These are phyloP conservation scores for Brassicogethes aeneus DNA, from an alignment of 2,888 invertebrate genomes.

Conservation along the genomic window DNA sequence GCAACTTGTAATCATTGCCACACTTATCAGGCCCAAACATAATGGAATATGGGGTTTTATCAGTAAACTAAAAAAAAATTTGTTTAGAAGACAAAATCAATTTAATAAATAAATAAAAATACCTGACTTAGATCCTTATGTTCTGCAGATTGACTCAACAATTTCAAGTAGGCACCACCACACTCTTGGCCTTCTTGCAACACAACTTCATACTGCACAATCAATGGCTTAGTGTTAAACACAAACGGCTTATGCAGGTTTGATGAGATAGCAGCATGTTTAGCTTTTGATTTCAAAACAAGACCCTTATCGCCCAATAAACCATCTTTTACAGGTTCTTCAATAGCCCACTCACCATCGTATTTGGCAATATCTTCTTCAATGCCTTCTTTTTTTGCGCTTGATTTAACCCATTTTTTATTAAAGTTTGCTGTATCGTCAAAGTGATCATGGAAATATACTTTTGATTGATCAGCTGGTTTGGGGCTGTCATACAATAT, in stretches of 20 bases:
- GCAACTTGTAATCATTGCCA: constrained; percentile 89
- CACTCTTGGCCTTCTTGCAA: constrained; percentile 97
- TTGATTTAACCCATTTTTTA: constrained; percentile 77
- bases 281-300: constrained; percentile 88
- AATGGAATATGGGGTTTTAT: constrained; percentile 95
- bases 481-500: constrained; percentile 64
- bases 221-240: constrained; percentile 71
- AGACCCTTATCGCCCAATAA: constrained; percentile 76
- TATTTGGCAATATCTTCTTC: constrained; percentile 92
- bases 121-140: too few relatives aligned
- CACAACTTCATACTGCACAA: constrained; percentile 85
- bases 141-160: constrained; percentile 75
- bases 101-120: too few relatives aligned
- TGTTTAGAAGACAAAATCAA: constrained; percentile 3
- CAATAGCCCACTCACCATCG: constrained; percentile 76
- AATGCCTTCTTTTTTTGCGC: constrained; percentile 71
- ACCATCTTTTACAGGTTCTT: constrained; percentile 66
- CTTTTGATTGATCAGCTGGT: constrained; percentile 48
- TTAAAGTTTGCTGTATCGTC: constrained; percentile 65
- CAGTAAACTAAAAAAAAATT: constrained; percentile 81
- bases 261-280: constrained; percentile 89
- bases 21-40: constrained; percentile 99
- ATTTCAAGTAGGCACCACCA: constrained; percentile 95
- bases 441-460: constrained; percentile 79
- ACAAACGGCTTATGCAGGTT: constrained; percentile 69